Evolutionary conservation across 2,888 invertebrate genomes (phyloP).

Genomic region (Scaptomyza reducta): DNA sequence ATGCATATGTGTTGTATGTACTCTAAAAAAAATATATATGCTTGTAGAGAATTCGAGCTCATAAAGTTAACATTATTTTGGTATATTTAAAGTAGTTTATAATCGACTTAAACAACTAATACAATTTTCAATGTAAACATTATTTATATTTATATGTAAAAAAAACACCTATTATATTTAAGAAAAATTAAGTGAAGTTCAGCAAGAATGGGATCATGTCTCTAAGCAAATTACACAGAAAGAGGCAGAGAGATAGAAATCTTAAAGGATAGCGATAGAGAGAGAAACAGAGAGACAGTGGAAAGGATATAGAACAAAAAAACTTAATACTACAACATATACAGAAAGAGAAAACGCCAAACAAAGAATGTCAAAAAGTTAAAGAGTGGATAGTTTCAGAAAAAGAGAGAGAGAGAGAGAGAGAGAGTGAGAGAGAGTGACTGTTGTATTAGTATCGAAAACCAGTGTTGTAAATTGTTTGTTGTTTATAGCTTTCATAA

Average conservation of each 20-base stretch:
- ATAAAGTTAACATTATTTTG: constrained; percentile 14
- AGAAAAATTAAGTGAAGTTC: not conserved
- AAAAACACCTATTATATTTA: constrained; percentile 52
- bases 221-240: not conserved
- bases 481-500: constrained; percentile 11
- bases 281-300: not conserved
- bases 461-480: constrained; percentile 37
- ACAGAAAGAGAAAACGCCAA: not conserved
- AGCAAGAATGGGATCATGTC: not conserved
- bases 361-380: not conserved
- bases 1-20: not conserved
- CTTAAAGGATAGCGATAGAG: not conserved
- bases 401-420: not conserved
- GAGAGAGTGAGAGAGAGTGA: not conserved
- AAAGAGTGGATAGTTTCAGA: not conserved
- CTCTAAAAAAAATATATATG: not conserved
- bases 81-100: constrained; percentile 37
- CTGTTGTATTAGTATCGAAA: constrained; percentile 20
- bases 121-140: constrained; percentile 32
- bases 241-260: not conserved
- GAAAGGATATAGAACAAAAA: not conserved
- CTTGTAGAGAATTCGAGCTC: not conserved
- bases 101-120: constrained; percentile 49
- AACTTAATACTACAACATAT: not conserved
- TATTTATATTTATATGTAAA: constrained; percentile 1